phyloP scores from a whole-genome alignment of 2,113 vertebrate genomes.

The Dascyllus trimaculatus region DNA sequence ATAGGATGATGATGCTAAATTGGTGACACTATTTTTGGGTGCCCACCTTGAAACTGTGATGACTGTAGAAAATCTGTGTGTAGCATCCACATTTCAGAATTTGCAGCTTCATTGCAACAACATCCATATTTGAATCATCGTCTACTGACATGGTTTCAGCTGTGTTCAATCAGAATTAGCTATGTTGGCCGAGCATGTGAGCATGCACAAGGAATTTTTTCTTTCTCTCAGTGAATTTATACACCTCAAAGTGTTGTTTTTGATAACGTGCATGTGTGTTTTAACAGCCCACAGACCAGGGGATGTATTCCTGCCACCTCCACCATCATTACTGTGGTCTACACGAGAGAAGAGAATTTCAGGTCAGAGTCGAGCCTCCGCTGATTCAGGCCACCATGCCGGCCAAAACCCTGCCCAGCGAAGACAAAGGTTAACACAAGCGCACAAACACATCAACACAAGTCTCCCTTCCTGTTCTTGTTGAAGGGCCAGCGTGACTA shows the following conservation, averaged over 20 bases:
- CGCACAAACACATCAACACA: slow-evolving; percentile 20
- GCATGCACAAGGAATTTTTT: too few species aligned
- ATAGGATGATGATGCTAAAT: too few species aligned
- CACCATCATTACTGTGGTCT: slow-evolving; percentile 98
- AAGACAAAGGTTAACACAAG: slow-evolving; percentile 74
- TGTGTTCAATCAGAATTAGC: too few species aligned
- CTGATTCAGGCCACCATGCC: slow-evolving; percentile 68
- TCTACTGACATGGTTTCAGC: too few species aligned
- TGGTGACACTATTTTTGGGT: too few species aligned
- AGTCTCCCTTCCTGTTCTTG: slow-evolving; percentile 11
- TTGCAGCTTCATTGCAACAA: too few species aligned
- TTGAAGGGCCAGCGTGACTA: neutral
- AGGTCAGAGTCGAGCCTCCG: slow-evolving; percentile 81
- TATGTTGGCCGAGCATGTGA: too few species aligned
- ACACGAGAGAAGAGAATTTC: slow-evolving; percentile 92
- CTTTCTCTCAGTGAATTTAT: too few species aligned
- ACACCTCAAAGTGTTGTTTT: neutral
- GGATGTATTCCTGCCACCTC: slow-evolving; percentile 94
- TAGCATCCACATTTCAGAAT: too few species aligned
- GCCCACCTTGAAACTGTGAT: too few species aligned
- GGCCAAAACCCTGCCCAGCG: slow-evolving; percentile 69
- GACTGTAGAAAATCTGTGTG: too few species aligned
- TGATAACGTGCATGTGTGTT: neutral
- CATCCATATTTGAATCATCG: too few species aligned
- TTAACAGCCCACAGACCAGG: slow-evolving; percentile 85